These are phyloP conservation scores for Rhimphoctona megacephalus DNA, from an alignment of 2,888 invertebrate genomes.

Conservation along the genomic window DNA sequence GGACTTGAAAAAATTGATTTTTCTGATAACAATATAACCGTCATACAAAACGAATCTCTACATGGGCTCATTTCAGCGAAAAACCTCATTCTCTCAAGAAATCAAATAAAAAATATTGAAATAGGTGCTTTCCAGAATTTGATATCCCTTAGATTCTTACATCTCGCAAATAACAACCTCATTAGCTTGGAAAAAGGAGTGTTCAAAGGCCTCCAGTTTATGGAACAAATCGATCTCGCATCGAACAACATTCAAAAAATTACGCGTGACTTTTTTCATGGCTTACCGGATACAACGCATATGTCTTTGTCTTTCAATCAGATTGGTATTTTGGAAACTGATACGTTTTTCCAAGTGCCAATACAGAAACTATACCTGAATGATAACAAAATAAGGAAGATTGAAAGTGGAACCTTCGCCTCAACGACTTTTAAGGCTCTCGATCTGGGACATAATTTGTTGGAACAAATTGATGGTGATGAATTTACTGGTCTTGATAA, in stretches of 20 bases:
- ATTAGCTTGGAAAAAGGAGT: slow-evolving; percentile 68
- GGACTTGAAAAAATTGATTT: slow-evolving; percentile 55
- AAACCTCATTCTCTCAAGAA: slow-evolving; percentile 83
- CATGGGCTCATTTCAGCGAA: slow-evolving; percentile 82
- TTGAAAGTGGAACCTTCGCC: slow-evolving; percentile 37
- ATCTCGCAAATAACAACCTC: slow-evolving; percentile 72
- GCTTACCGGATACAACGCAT: background rate
- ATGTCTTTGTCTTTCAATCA: slow-evolving; percentile 84
- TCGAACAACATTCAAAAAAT: background rate
- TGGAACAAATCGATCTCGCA: background rate
- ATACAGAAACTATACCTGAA: slow-evolving; percentile 27
- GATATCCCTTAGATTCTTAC: slow-evolving; percentile 66
- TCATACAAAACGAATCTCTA: slow-evolving; percentile 74
- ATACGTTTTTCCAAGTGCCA: slow-evolving; percentile 80
- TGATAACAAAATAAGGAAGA: slow-evolving; percentile 38
- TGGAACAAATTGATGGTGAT: background rate
- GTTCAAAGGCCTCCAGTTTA: background rate
- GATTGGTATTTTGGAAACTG: slow-evolving; percentile 81
- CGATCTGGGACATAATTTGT: background rate
- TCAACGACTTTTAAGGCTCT: background rate
- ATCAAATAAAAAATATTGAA: slow-evolving; percentile 82
- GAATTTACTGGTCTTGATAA: background rate
- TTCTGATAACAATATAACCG: slow-evolving; percentile 33
- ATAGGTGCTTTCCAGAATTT: slow-evolving; percentile 67
- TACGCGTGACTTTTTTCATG: background rate